Conservation (phyloP, 2,797 vertebrate genomes). For the Periophthalmus magnuspinnatus region DNA sequence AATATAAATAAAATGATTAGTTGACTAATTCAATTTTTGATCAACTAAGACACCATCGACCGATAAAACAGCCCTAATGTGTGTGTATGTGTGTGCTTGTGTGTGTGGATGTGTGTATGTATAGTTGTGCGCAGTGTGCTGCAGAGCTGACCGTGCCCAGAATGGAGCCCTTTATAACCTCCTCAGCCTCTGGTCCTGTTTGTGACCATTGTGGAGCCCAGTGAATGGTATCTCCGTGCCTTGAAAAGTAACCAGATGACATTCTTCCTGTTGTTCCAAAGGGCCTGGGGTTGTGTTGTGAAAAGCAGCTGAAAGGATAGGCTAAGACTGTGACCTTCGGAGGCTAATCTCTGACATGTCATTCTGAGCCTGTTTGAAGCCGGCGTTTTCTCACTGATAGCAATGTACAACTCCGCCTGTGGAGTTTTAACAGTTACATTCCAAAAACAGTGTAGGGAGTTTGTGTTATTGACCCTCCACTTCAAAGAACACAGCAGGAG, state of each 20-base stretch:
- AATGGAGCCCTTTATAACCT: slow-evolving; percentile 77
- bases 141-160: slow-evolving; percentile 56
- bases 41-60: too few species aligned
- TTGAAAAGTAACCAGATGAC: slow-evolving; percentile 80
- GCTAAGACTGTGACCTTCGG: slow-evolving; percentile 73
- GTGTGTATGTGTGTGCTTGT: slow-evolving; percentile 32
- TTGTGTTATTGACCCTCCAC: slow-evolving; percentile 25
- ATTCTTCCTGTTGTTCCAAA: slow-evolving; percentile 78
- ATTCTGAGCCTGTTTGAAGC: slow-evolving; percentile 67
- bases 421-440: slow-evolving; percentile 30
- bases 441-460: slow-evolving; percentile 34
- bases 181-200: slow-evolving; percentile 74
- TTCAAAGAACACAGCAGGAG: slow-evolving; percentile 34
- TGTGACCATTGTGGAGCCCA: slow-evolving; percentile 73
- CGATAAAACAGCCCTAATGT: too few species aligned
- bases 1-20: too few species aligned
- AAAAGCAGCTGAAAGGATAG: slow-evolving; percentile 70
- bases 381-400: slow-evolving; percentile 58
- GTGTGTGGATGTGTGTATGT: slow-evolving; percentile 49
- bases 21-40: too few species aligned
- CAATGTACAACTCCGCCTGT: slow-evolving; percentile 36
- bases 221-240: slow-evolving; percentile 77
- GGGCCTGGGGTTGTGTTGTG: slow-evolving; percentile 73
- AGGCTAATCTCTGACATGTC: slow-evolving; percentile 74
- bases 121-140: too few species aligned